Percentiles rank a stretch among this genome's conserved stretches.
Evolutionary conservation across 2,888 invertebrate species (phyloP).

Genomic region (Campopleginae sp.): DNA sequence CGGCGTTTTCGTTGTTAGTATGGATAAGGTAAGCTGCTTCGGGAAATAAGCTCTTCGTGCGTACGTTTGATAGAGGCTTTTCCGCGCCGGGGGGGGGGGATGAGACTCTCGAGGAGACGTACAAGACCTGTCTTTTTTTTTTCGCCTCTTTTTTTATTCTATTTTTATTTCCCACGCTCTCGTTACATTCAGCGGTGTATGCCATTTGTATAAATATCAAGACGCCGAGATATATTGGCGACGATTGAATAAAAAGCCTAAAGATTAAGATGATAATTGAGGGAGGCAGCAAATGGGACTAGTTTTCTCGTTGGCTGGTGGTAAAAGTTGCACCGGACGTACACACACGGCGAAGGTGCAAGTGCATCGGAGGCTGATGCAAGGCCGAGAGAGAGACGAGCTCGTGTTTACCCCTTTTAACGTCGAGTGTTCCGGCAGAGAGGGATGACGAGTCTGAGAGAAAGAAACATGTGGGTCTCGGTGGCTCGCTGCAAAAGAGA

Average conservation of each 20-base stretch:
- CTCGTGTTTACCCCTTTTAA: conserved; percentile 77
- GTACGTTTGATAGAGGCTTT: conserved; percentile 62
- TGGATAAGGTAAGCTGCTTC: conserved; percentile 63
- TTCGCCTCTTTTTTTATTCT: too few species aligned
- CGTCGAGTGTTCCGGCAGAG: conserved; percentile 69
- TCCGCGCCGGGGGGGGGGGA: conserved; percentile 4
- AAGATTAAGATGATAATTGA: conserved; percentile 15
- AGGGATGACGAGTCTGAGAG: conserved; percentile 31
- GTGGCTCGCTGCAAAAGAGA: conserved; percentile 32
- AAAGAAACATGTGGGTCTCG: conserved; percentile 38
- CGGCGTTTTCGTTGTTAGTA: conserved; percentile 50
- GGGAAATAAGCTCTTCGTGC: conserved; percentile 63
- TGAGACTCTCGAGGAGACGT: background rate
- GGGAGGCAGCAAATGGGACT: conserved; percentile 51
- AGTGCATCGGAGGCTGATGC: conserved; percentile 46
- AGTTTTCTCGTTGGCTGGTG: conserved; percentile 50
- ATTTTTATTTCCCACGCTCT: background rate
- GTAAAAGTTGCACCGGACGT: conserved; percentile 25
- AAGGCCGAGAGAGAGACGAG: conserved; percentile 17
- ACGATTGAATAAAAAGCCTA: background rate
- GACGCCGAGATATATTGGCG: background rate
- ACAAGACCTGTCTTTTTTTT: too few species aligned
- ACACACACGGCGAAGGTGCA: conserved; percentile 15
- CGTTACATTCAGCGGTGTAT: background rate
- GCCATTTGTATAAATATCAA: conserved; percentile 15